A percentile compares a stretch with the other conserved stretches of the same genome.
Evolutionary conservation across 2,888 invertebrate genomes (phyloP).

Genomic region (Lithophane semibrunnea): DNA sequence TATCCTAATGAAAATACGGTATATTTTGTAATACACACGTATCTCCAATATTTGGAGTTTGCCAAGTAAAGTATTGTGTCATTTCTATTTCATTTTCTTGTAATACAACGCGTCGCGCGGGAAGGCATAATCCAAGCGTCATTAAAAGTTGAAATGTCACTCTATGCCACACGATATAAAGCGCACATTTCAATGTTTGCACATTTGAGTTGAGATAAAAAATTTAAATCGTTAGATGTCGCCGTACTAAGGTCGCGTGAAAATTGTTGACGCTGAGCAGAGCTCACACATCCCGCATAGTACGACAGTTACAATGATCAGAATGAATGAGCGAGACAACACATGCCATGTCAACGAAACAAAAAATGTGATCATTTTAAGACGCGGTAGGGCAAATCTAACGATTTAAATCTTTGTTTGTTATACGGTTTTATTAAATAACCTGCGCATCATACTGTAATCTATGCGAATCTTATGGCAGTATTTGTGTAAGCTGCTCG

Average conservation of each 20-base stretch:
- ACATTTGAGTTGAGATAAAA: neutral
- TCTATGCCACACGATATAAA: neutral
- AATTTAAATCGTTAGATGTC: neutral
- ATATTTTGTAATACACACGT: neutral
- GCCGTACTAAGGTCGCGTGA: neutral
- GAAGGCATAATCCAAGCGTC: neutral
- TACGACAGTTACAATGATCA: neutral
- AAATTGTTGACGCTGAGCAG: neutral
- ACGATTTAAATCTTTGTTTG: neutral
- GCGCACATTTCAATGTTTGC: constrained; percentile 15
- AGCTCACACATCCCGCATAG: too few species aligned
- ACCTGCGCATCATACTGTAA: constrained; percentile 7
- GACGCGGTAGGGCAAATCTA: neutral
- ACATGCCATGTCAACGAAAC: neutral
- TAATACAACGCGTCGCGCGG: neutral
- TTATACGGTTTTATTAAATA: constrained; percentile 1
- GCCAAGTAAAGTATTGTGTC: neutral
- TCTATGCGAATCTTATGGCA: constrained; percentile 23
- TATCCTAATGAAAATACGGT: neutral
- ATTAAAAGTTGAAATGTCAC: neutral
- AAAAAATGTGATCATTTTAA: neutral
- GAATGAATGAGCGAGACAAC: constrained; percentile 5
- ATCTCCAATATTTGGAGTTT: neutral
- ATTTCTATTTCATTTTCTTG: neutral
- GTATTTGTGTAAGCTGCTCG: constrained; percentile 20